These are phyloP conservation scores for Rhadinocentrus ornatus DNA, from an alignment of 2,797 vertebrate genomes.

Conservation along the genomic window DNA sequence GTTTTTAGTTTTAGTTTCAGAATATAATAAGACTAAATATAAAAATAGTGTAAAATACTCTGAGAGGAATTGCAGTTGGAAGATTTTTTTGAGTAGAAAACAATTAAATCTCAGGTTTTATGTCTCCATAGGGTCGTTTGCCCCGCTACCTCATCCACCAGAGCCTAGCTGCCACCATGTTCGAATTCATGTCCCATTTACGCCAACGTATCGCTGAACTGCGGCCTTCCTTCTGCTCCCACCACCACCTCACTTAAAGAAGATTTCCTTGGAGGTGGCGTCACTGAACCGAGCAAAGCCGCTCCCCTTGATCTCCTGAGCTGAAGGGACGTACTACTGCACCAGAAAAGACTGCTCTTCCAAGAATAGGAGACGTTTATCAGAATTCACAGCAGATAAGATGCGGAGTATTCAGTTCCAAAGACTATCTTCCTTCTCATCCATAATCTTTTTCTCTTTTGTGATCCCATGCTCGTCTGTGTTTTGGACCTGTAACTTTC, in stretches of 20 bases:
- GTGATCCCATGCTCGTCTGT: slow-evolving; percentile 12
- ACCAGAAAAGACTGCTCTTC: slow-evolving; percentile 14
- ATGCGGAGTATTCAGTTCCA: slow-evolving; percentile 5
- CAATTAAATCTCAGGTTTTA: neutral
- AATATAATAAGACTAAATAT: neutral
- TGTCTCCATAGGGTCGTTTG: slow-evolving; percentile 87
- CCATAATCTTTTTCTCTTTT: slow-evolving; percentile 9
- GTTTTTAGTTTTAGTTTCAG: neutral
- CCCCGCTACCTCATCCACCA: slow-evolving; percentile 97
- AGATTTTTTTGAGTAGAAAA: too few species aligned
- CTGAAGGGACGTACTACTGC: neutral
- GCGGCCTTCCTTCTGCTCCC: slow-evolving; percentile 53
- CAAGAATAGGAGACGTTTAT: slow-evolving; percentile 10
- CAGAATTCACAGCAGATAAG: slow-evolving; percentile 16
- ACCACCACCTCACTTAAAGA: slow-evolving; percentile 35
- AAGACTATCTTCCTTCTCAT: slow-evolving; percentile 15
- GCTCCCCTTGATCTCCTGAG: neutral
- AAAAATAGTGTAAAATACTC: neutral
- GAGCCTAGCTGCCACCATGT: slow-evolving; percentile 96
- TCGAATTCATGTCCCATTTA: slow-evolving; percentile 93
- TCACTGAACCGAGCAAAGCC: neutral
- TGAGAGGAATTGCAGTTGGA: neutral
- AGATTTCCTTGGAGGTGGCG: slow-evolving; percentile 15
- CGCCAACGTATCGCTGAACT: slow-evolving; percentile 88
- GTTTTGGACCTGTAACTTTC: slow-evolving; percentile 28